phyloP scores from a whole-genome alignment of 2,113 vertebrate genomes.

The Aphelocoma coerulescens region DNA sequence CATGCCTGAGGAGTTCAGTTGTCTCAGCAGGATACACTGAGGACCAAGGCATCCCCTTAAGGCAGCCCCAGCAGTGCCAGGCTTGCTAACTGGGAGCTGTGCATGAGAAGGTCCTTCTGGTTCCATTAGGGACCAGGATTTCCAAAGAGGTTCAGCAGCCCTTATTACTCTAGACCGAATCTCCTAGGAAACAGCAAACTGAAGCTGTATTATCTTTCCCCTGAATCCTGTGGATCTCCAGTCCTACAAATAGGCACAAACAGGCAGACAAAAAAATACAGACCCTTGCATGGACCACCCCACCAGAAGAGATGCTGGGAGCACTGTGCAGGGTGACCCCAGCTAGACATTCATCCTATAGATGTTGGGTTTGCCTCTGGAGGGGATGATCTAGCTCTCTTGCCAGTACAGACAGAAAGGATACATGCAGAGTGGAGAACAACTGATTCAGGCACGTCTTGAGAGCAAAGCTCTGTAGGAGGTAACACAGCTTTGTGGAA shows the following conservation, averaged over 20 bases:
- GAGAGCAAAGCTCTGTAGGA: constrained; percentile 32
- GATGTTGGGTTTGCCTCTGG: background rate
- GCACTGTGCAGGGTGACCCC: background rate
- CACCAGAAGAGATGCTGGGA: background rate
- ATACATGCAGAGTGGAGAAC: background rate
- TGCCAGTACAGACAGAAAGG: background rate
- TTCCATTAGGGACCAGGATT: background rate
- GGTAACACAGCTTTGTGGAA: constrained; percentile 8
- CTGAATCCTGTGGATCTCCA: background rate
- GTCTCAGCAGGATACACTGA: background rate
- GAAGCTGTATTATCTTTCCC: background rate
- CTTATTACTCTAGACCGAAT: background rate
- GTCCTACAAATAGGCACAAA: background rate
- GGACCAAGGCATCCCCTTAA: background rate
- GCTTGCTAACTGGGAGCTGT: background rate
- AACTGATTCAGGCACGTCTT: background rate
- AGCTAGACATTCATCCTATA: background rate
- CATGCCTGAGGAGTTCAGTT: background rate
- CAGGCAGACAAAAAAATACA: background rate
- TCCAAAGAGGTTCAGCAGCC: background rate
- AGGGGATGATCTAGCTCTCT: background rate
- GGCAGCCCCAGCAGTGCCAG: background rate
- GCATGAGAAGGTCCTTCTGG: background rate
- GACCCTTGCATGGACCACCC: rapidly evolving
- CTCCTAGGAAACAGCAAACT: constrained; percentile 50